Evolutionary conservation across 1,140 invertebrate genomes (phyloP), one percentile per base, ranked within the genome.

Genomic region (Ips nitidus): DNA sequence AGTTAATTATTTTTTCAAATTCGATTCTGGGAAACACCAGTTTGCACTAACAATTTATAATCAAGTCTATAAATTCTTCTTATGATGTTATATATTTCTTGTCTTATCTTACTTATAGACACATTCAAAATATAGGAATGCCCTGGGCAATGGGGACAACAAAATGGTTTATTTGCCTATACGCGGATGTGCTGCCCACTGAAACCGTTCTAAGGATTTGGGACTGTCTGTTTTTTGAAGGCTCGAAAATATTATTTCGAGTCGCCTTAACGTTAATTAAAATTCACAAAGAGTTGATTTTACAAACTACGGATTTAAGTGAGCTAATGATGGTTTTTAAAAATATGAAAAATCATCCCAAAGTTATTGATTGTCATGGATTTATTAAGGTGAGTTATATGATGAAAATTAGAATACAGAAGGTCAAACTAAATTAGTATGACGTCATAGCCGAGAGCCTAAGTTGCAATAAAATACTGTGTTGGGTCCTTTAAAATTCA

Each of bases 151-250:
- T 96, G 22, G 89, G 95, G 70, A 90, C 90, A 42, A 95, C 93
- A 55, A 97, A 97, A 81, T 97, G 94, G 94, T 96, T 97, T 81
- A 90, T 97, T 73, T 97, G 95, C 79, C 82, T 96, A 4, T 97
- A 91, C 81, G 92, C 91, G 55, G 95, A 97, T 84, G 93, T 96
- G 67, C 83, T 97, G 59, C 94, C 94, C 7, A 90, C 91, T 66
- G 94, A 97, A 86, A 97, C 94, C 41, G 93, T 94, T 43, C 81
- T 97, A 2, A 84, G 95, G 75, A 91, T 97, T 79, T 97, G 95
- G 95, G 96, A 98, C 81, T 96, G 94, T 76, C 82, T 98, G 52
- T 96, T 98, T 81, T 91, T 93, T 73, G 95, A 98, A 83, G 95
- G 96, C 37, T 91, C 90, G 47, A 98, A 78, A 74, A 84, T 87